phyloP scores from a whole-genome alignment of 2,113 vertebrate genomes.

The Anguilla japonica region DNA sequence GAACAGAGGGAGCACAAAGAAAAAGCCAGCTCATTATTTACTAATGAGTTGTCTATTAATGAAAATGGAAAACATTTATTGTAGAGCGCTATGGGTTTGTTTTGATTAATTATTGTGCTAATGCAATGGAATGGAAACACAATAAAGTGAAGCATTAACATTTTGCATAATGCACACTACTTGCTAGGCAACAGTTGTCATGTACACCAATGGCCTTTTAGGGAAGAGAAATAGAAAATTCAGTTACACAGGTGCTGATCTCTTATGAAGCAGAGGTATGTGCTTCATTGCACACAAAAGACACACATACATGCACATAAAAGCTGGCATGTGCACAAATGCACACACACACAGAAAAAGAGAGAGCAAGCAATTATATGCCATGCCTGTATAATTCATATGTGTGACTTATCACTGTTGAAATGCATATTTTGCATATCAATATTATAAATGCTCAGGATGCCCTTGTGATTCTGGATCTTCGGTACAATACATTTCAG shows the following conservation, averaged over 20 bases:
- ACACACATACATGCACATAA: background rate
- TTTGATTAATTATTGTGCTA: slow-evolving; percentile 76
- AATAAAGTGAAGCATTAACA: slow-evolving; percentile 62
- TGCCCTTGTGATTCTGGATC: no score
- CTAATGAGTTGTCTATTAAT: slow-evolving; percentile 81
- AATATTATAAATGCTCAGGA: no score
- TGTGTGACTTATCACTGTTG: no score
- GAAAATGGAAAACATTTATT: slow-evolving; percentile 80
- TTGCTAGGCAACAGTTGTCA: slow-evolving; percentile 69
- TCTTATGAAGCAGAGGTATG: background rate
- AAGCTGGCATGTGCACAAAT: background rate
- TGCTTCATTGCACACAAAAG: background rate
- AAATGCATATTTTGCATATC: no score
- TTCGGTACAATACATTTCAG: background rate
- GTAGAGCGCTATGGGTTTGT: slow-evolving; percentile 71
- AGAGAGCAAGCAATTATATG: background rate
- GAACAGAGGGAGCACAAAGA: slow-evolving; percentile 48
- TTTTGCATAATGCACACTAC: slow-evolving; percentile 57
- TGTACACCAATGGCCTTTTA: slow-evolving; percentile 26
- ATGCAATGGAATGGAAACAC: slow-evolving; percentile 69
- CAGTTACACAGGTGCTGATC: background rate
- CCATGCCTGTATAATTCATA: no score
- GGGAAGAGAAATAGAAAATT: slow-evolving; percentile 28
- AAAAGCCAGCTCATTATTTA: slow-evolving; percentile 67
- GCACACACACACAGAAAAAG: background rate